These are phyloP conservation scores for Archocentrus centrarchus DNA, from an alignment of 2,113 vertebrate genomes.

Conservation along the genomic window DNA sequence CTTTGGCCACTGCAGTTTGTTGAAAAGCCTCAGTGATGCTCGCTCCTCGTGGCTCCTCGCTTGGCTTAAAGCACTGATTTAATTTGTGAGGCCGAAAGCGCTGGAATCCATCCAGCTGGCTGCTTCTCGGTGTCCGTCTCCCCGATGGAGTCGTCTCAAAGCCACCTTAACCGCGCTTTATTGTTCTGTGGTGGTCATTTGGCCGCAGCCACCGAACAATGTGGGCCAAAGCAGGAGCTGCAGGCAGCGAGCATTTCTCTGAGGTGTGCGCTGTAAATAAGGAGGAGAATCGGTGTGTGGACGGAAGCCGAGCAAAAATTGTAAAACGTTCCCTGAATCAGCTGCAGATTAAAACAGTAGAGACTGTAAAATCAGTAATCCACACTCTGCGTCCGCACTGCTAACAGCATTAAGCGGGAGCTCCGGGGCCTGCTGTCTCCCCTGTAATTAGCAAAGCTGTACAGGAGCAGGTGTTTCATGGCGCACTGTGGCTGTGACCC, in stretches of 20 bases:
- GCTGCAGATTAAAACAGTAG: conserved; percentile 54
- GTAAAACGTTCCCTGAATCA: conserved; percentile 49
- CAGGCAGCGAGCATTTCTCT: conserved; percentile 40
- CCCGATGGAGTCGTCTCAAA: conserved; percentile 60
- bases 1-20: conserved; percentile 61
- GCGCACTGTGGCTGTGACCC: conserved; percentile 71
- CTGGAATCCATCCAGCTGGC: conserved; percentile 73
- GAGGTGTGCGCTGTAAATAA: conserved; percentile 62
- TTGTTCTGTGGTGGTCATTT: conserved; percentile 63
- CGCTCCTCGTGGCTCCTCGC: conserved; percentile 64
- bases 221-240: conserved; percentile 45
- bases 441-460: conserved; percentile 72
- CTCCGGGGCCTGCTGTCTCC: conserved; percentile 67
- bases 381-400: conserved; percentile 12
- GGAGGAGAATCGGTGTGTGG: conserved; percentile 41
- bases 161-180: conserved; percentile 61
- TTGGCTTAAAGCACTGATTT: conserved; percentile 70
- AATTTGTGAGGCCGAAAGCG: conserved; percentile 70
- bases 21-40: conserved; percentile 58
- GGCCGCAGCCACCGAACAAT: conserved; percentile 52
- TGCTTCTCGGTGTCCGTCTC: conserved; percentile 53
- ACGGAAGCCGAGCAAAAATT: conserved; percentile 62
- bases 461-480: conserved; percentile 81
- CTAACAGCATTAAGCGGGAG: conserved; percentile 60
- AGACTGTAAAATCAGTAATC: conserved; percentile 61